Percentiles rank a stretch among this genome's conserved stretches.
These are phyloP conservation scores for Pituophis catenifer DNA, from an alignment of 2,113 vertebrate species.

Conservation along the genomic window DNA sequence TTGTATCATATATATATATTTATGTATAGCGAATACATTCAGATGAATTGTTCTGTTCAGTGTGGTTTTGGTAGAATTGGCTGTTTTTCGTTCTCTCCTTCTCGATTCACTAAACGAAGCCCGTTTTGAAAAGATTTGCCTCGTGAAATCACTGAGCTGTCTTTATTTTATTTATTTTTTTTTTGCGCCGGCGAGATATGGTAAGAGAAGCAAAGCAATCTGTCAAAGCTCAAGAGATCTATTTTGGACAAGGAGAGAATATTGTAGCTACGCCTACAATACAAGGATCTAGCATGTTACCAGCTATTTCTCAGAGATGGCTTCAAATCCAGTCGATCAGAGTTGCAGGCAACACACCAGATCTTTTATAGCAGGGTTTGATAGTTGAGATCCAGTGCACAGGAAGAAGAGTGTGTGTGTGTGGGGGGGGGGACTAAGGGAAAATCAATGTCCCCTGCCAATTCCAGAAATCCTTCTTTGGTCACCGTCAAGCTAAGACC, in stretches of 20 bases:
- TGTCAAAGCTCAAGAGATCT: neutral
- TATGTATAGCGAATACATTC: slow-evolving; percentile 41
- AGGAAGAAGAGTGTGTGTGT: neutral
- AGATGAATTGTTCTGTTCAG: slow-evolving; percentile 4
- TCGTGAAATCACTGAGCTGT: slow-evolving; percentile 10
- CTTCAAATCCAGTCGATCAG: neutral
- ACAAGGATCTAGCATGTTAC: slow-evolving; percentile 18
- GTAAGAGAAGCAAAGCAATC: neutral
- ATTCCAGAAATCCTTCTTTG: slow-evolving; percentile 41
- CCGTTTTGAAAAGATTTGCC: slow-evolving; percentile 38
- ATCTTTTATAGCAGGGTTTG: neutral
- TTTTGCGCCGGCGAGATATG: slow-evolving; percentile 12
- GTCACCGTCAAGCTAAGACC: slow-evolving; percentile 31
- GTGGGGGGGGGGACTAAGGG: neutral
- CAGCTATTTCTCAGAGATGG: slow-evolving; percentile 17
- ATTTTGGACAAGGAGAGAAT: neutral
- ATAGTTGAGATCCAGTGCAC: neutral
- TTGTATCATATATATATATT: neutral
- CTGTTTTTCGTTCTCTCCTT: slow-evolving; percentile 17
- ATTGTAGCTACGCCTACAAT: neutral
- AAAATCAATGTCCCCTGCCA: neutral
- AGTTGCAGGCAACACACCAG: neutral
- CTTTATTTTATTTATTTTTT: neutral
- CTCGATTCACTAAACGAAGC: slow-evolving; percentile 29
- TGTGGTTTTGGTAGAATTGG: slow-evolving; percentile 19